phyloP scores from a whole-genome alignment of 2,888 invertebrate genomes.

The Phyto melanocephala region DNA sequence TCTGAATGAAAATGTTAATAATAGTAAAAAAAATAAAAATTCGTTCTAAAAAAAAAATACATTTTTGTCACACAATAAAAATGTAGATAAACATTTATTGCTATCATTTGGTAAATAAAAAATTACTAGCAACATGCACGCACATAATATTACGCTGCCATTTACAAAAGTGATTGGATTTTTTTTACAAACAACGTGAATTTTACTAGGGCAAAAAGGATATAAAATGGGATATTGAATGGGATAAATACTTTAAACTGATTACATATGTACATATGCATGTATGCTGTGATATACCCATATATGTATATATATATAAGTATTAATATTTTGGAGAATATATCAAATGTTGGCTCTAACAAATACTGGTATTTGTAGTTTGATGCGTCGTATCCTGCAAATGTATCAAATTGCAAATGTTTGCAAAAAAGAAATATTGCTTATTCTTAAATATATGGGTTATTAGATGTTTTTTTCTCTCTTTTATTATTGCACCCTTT shows the following conservation, averaged over 20 bases:
- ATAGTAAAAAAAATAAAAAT: not conserved
- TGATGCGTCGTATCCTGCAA: no score
- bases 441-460: no score
- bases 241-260: not conserved
- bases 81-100: conserved; percentile 54
- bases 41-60: conserved; percentile 8
- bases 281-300: not conserved
- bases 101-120: conserved; percentile 9
- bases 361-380: no score
- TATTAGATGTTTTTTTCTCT: no score
- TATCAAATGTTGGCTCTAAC: no score
- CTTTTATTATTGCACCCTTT: no score
- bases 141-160: not conserved
- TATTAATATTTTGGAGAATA: no score
- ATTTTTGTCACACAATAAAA: conserved; percentile 60
- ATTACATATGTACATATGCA: not conserved
- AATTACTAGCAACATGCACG: not conserved
- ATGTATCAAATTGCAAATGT: no score
- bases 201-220: not conserved
- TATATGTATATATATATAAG: not conserved
- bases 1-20: conserved; percentile 11
- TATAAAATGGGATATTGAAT: not conserved
- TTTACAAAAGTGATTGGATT: not conserved
- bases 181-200: not conserved
- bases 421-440: no score